Percentiles rank a stretch among this genome's conserved stretches.
These are phyloP conservation scores for Aphelocoma coerulescens DNA, from an alignment of 2,113 vertebrate species.

Conservation along the genomic window DNA sequence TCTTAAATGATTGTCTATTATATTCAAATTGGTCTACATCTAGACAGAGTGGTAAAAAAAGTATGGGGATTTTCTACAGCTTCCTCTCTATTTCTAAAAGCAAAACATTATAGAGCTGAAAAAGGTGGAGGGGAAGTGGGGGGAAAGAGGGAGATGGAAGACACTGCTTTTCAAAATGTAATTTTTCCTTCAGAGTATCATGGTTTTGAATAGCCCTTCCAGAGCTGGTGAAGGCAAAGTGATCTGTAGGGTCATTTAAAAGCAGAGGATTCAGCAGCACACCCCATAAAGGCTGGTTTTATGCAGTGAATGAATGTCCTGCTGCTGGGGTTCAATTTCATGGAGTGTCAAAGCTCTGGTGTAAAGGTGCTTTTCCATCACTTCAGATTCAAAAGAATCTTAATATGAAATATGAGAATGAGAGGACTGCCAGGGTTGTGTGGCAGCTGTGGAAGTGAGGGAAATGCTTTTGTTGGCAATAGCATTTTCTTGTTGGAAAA, in stretches of 20 bases:
- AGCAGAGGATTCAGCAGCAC: not conserved
- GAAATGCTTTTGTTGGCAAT: constrained; percentile 53
- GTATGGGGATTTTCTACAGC: not conserved
- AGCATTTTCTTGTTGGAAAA: not conserved
- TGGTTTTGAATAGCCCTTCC: not conserved
- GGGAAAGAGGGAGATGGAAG: not conserved
- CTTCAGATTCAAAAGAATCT: constrained; percentile 52
- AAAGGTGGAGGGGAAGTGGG: not conserved
- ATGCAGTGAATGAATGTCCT: not conserved
- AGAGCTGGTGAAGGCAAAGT: not conserved
- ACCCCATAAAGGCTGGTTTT: constrained; percentile 10
- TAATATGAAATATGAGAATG: constrained; percentile 48
- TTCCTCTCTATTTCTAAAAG: constrained; percentile 29
- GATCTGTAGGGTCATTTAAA: constrained; percentile 17
- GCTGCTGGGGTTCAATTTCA: constrained; percentile 21
- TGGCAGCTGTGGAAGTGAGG: constrained; percentile 26
- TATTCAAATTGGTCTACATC: constrained; percentile 23
- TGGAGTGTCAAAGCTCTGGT: not conserved
- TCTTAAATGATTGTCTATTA: constrained; percentile 42
- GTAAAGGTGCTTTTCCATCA: constrained; percentile 50
- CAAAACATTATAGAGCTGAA: not conserved
- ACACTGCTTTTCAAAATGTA: not conserved
- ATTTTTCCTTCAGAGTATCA: constrained; percentile 11
- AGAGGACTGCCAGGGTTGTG: constrained; percentile 34
- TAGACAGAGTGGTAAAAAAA: constrained; percentile 32